Percentiles rank a stretch among this genome's conserved stretches.
Conservation (phyloP, 1,140 invertebrate genomes). For the Papilio polytes region DNA sequence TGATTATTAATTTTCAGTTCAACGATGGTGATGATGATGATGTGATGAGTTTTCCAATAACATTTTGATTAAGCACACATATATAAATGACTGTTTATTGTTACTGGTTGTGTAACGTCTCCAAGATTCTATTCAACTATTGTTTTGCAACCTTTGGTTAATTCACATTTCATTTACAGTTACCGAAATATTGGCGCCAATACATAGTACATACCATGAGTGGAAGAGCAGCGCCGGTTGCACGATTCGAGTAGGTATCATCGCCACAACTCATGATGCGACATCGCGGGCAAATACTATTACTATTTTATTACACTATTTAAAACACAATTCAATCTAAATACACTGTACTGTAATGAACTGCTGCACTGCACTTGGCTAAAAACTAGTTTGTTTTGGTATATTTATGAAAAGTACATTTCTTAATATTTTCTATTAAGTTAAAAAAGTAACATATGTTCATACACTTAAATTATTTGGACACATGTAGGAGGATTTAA, state of each 20-base stretch:
- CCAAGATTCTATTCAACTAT: not conserved
- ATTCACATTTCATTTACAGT: not conserved
- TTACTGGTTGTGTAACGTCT: not conserved
- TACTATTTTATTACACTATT: constrained; percentile 24
- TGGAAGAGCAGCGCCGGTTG: constrained; percentile 57
- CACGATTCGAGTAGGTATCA: constrained; percentile 61
- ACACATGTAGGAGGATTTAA: constrained; percentile 34
- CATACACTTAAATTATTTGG: constrained; percentile 34
- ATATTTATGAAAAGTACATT: not conserved
- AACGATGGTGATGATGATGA: too few relatives aligned
- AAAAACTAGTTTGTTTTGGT: constrained; percentile 45
- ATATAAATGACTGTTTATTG: not conserved
- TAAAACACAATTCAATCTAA: constrained; percentile 38
- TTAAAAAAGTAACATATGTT: not conserved
- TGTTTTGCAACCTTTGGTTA: not conserved
- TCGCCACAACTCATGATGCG: constrained; percentile 71
- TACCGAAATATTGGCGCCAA: not conserved
- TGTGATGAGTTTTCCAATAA: too few relatives aligned
- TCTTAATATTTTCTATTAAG: constrained; percentile 5
- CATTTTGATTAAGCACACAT: not conserved
- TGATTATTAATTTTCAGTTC: too few relatives aligned
- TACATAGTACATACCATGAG: constrained; percentile 65
- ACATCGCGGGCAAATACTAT: constrained; percentile 59
- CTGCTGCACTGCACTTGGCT: constrained; percentile 44
- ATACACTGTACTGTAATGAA: constrained; percentile 42